Evolutionary conservation across 2,797 vertebrate genomes (phyloP), one percentile per base, ranked within the genome.

Genomic region (Alauda arvensis): DNA sequence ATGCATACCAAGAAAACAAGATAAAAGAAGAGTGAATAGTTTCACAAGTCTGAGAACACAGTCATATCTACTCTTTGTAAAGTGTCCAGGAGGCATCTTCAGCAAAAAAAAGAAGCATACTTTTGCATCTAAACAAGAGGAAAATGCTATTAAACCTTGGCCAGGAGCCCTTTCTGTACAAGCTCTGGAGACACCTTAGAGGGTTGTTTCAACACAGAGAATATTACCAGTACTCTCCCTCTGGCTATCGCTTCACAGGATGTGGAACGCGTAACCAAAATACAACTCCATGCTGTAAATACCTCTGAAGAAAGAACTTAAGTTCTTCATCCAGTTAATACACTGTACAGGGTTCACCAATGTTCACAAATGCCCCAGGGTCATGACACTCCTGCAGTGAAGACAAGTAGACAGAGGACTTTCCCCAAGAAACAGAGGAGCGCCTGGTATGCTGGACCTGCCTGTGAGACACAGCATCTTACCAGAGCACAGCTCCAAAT

Each of bases 151-250:
- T 68, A 63, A 83, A 74, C 40, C 61, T 39, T 9, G 8, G 57
- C 51, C 68, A 81, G 46, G 6, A 67, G 34, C 76, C 72, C 60
- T 67, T 89, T 59, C 40, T 67, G 3, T n/a, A 34, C 0, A 0
- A 72, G 65, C 37, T 77, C 89, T 62, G 68, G n/a, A 89, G 55
- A 91, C 21, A 87, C 52, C 69, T 86, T 55, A 66, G 17, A 79
- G 69, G 59, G 18, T 33, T 91, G 77, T 91, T 93, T 74, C 90
- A 69, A 90, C 82, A 91, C 7, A 15, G 26, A 67, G 24, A 87
- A 88, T 74, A 65, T 67, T 19, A 83, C 43, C 71, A 78, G 88
- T 18, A 43, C 43, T 88, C 43, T 49, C 70, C 56, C 77, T 85
- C 79, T 90, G 63, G 77, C 82, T 81, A 48, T 69, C 7, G 0